Evolutionary conservation across 2,888 invertebrate species (phyloP).

Genomic region (Chaetogeoica ovagalla): DNA sequence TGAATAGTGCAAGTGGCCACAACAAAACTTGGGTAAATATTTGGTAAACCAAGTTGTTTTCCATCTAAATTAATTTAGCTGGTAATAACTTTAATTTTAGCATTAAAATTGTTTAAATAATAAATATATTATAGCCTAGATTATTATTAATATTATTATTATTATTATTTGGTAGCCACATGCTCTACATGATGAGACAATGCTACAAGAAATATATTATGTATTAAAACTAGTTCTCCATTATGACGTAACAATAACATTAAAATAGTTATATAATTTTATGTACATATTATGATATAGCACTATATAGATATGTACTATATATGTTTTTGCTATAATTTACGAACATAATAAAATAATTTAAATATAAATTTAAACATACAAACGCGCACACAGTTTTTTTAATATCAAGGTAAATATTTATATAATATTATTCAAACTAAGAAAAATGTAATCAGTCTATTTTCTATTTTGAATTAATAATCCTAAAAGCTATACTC

Average conservation of each 20-base stretch:
- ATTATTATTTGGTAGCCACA: conserved; percentile 51
- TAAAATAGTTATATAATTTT: conserved; percentile 41
- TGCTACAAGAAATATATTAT: conserved; percentile 36
- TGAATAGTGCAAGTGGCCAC: conserved; percentile 44
- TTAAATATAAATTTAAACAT: conserved; percentile 50
- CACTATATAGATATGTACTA: conserved; percentile 41
- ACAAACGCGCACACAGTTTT: conserved; percentile 34
- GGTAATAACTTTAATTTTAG: conserved; percentile 20
- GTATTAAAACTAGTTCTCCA: conserved; percentile 34
- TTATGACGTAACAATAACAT: conserved; percentile 49
- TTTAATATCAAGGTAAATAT: conserved; percentile 29
- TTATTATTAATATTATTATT: too few relatives aligned
- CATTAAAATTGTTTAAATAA: conserved; percentile 26
- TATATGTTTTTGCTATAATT: conserved; percentile 23
- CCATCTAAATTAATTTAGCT: conserved; percentile 32
- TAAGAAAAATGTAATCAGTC: conserved; percentile 49
- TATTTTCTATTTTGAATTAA: conserved; percentile 45
- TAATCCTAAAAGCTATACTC: conserved; percentile 39
- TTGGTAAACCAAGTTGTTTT: conserved; percentile 50
- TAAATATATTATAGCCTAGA: conserved; percentile 33
- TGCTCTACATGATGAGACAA: conserved; percentile 31
- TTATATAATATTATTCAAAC: conserved; percentile 29
- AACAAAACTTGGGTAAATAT: conserved; percentile 36
- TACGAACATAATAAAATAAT: conserved; percentile 47
- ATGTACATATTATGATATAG: conserved; percentile 46